Percentiles rank a stretch among this genome's conserved stretches.
Conservation (phyloP, 2,797 vertebrate genomes). For the Fundulus diaphanus region DNA sequence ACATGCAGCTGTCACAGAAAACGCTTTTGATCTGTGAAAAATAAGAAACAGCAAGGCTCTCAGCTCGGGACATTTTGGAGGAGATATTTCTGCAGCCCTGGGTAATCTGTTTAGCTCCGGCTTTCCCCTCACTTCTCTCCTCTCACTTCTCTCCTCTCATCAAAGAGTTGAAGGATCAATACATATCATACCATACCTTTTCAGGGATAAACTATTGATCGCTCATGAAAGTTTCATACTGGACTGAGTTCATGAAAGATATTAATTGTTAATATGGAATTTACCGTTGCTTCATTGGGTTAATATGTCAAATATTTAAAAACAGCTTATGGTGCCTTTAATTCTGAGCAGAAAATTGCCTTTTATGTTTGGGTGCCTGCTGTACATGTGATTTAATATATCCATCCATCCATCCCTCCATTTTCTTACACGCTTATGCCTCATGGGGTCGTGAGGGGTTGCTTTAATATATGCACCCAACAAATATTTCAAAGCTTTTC, state of each 20-base stretch:
- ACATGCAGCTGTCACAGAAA: constrained; percentile 20
- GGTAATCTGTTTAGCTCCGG: constrained; percentile 5
- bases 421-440: too few relatives aligned
- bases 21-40: constrained; percentile 39
- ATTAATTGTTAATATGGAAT: not conserved
- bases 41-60: constrained; percentile 30
- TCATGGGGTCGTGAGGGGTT: too few relatives aligned
- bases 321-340: not conserved
- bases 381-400: not conserved
- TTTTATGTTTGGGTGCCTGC: not conserved
- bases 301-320: not conserved
- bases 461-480: not conserved
- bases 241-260: not conserved
- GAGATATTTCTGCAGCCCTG: not conserved
- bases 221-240: not conserved
- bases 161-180: not conserved
- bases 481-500: not conserved
- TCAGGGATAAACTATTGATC: not conserved
- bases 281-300: not conserved
- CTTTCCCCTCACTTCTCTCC: not conserved
- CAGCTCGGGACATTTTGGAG: not conserved
- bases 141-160: not conserved
- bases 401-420: too few relatives aligned
- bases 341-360: not conserved
- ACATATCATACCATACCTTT: not conserved